Base-by-base conservation (phyloP, 2,797 vertebrate genomes). In the Manis crassicaudata region DNA sequence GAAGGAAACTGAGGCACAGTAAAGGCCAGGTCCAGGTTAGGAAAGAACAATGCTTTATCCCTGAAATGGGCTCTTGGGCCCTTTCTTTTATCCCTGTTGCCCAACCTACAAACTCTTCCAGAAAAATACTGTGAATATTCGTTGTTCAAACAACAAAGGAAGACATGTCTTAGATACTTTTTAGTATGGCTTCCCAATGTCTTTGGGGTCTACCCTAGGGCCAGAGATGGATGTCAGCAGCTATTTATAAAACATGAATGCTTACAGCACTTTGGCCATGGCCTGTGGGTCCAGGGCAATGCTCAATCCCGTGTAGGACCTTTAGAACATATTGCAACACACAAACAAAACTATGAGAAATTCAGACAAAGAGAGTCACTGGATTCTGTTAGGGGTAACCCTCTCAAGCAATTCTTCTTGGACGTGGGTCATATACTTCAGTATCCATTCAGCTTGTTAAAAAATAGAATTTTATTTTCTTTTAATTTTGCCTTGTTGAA, bases 1-100 rank as follows among this genome's bases (percentile, higher is more conserved):
- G 40, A 94, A 79, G 60, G 43, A 96, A 94, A 80, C 27, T 25
- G 92, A 96, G 94, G 79, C 85, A 88, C 7, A 17, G 50, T n/a
- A 72, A 83, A 84, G 21, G 21, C n/a, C 29, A 77, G 50, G 25
- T 92, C 65, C 32, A 93, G 81, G 17, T 6, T 76, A 32, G 43
- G 52, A 88, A 58, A 25, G 18, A 37, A 27, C 14, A 86, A 35
- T 23, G 32, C 18, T 88, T 92, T 85, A 60, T n/a, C 21, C 52
- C 6, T 32, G 63, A 75, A 75, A 85, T 13, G 7, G 11, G 90
- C 21, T n/a, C 32, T 82, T 0, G 13, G 18, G 37, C 32, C 23
- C 40, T 80, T 84, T 65, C 20, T 27, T 83, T 32, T 9, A 52
- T 11, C 1, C 29, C 29, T 84, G 46, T 1, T 76, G 12, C 23